Evolutionary conservation across 2,797 vertebrate species (phyloP), one percentile per base, ranked within the genome.

Genomic region (Catamblyrhynchus diadema): DNA sequence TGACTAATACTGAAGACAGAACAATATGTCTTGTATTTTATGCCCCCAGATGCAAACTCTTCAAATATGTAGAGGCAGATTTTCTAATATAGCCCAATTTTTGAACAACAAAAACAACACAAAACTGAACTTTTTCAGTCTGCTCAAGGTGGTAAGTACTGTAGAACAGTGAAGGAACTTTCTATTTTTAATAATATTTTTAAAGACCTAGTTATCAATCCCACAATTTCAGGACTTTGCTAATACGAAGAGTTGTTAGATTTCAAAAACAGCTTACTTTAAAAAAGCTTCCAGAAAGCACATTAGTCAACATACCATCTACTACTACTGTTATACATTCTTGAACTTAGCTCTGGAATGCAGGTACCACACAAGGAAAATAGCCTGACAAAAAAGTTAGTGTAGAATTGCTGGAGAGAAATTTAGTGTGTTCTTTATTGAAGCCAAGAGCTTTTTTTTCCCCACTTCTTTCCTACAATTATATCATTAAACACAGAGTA

Each of bases 401-500:
- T 11, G 17, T 23, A 53, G 45, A 88, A 89, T 33, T 84, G 62
- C 78, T 79, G 35, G 37, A 83, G 44, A 82, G 91, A 91, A 86
- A 95, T 61, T 65, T 82, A 61, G 28, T 42, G 48, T 32, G 70
- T 42, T 92, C 65, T 94, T 88, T 91, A 91, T 79, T 42, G 79
- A 91, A 91, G 54, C 27, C 72, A 92, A 81, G 45, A 77, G 75
- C 6, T 4, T 57, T 37, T 19, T 41, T 41, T 35, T 24, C 10
- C 9, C 19, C 2, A 6, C 25, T 50, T 35, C 24, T 9, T 33
- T 30, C 22, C 72, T 17, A 19, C 48, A 85, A 60, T 61, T 85
- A 79, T 96, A 95, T 90, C 94, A 96, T 97, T 97, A 96, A 97
- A 97, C 93, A 97, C 93, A 96, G 93, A 97, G 95, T 87, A 95